Conservation (phyloP, 2,113 vertebrate genomes). For the Pomatorhinus ruficollis region DNA sequence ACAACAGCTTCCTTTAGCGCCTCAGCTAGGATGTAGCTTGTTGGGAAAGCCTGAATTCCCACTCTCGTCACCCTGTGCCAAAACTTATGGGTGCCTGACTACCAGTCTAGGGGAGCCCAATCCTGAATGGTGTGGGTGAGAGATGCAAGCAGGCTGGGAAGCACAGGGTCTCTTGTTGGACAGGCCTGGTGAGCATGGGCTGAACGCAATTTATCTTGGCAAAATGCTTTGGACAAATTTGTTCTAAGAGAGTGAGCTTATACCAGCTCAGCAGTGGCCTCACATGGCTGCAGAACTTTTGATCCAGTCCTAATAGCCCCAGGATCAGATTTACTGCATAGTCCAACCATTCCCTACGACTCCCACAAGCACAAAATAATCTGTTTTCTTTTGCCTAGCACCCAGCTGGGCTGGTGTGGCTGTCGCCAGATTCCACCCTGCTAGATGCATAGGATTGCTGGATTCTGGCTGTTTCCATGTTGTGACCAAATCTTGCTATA, state of each 20-base stretch:
- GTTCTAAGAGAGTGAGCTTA: neutral
- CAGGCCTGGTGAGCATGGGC: rapidly evolving
- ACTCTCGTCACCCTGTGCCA: neutral
- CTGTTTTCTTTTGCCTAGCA: neutral
- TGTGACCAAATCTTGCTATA: neutral
- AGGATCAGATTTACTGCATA: neutral
- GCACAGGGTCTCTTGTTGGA: neutral
- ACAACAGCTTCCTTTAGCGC: constrained; percentile 14
- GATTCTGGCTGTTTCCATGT: neutral
- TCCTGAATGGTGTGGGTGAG: rapidly evolving
- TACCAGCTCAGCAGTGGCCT: neutral
- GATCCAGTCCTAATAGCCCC: neutral
- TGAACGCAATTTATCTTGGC: rapidly evolving
- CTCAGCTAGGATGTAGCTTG: neutral
- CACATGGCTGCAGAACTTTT: neutral
- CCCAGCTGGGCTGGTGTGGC: neutral
- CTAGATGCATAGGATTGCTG: neutral
- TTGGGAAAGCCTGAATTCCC: neutral
- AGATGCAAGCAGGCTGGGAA: neutral
- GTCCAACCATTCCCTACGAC: rapidly evolving
- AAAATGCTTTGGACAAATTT: neutral
- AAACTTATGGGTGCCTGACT: neutral
- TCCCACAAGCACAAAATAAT: neutral
- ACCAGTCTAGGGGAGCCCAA: neutral
- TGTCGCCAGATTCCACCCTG: neutral